Base-by-base conservation (phyloP, 2,113 vertebrate species). In the Elaphurus davidianus region DNA sequence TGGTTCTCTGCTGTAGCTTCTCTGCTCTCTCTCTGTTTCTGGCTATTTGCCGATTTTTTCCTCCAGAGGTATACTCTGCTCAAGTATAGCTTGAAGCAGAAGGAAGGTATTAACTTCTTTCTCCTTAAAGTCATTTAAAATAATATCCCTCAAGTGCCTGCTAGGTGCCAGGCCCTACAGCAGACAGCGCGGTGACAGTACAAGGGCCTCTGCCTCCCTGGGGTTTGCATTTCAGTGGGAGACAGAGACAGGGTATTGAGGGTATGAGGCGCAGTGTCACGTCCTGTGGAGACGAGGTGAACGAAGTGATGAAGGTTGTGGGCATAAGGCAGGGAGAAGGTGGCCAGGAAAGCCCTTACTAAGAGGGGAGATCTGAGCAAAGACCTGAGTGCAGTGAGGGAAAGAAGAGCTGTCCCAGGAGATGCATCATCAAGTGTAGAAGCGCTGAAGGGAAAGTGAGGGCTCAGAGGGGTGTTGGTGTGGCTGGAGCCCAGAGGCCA, bases 91-190 rank as follows among this genome's bases (percentile, higher is more conserved):
- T 71, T 71, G 19, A 71, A 71, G n/a, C 2, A 71, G n/a, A 71
- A 71, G n/a, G n/a, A 36, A 50, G 43, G 33, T 40, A 87, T 47
- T 86, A 11, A 25, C 16, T 81, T 92, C 52, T 87, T 90, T 86
- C n/a, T 88, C 36, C 88, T 90, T 55, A 81, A 64, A 8, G 67
- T 92, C 64, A 92, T 87, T 76, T 50, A 97, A 40, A 87, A 97
- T 71, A 36, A 17, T 43, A 52, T 76, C 47, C 7, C 25, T n/a
- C 14, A 9, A 76, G 57, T 47, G 25, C 27, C 59, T 79, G 76
- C 11, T 55, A 30, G 54, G 4, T 83, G 55, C 97, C 62, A 54
- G 28, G 71, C 25, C 40, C 7, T 57, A 25, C n/a, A 30, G 45
- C 13, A 71, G 52, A 21, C 3, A 40, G 28, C 36, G 19, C 14